phyloP scores from a whole-genome alignment of 2,888 invertebrate species.

The Agrochola lychnidis region DNA sequence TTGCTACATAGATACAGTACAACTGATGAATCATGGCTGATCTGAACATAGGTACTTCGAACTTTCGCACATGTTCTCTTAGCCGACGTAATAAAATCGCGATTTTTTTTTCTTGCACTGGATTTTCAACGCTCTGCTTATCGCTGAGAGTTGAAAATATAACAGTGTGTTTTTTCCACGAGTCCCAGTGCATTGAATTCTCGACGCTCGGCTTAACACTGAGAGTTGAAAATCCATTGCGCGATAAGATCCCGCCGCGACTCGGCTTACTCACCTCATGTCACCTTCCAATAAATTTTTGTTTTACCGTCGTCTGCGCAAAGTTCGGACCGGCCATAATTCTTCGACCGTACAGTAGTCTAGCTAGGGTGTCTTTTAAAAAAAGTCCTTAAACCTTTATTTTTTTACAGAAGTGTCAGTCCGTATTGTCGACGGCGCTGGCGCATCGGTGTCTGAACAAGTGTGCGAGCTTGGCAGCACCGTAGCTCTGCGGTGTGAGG shows the following conservation, averaged over 20 bases:
- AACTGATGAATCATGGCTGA: background rate
- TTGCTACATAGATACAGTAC: background rate
- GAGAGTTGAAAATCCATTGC: too few relatives aligned
- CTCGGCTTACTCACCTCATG: background rate
- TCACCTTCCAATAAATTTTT: background rate
- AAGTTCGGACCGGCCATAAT: background rate
- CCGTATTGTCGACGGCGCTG: conserved; percentile 87
- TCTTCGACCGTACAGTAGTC: background rate
- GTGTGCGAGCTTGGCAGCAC: conserved; percentile 88
- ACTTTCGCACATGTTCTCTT: background rate
- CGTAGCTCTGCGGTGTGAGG: conserved; percentile 86
- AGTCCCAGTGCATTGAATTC: too few relatives aligned
- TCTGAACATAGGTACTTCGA: background rate
- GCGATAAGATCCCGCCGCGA: too few relatives aligned
- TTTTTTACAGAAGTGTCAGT: conserved; percentile 83
- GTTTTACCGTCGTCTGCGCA: background rate
- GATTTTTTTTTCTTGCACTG: too few relatives aligned
- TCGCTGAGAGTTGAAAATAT: too few relatives aligned
- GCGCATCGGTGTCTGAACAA: conserved; percentile 85
- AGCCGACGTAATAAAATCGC: too few relatives aligned
- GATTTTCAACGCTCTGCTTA: too few relatives aligned
- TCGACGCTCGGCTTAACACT: too few relatives aligned
- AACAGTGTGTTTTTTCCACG: too few relatives aligned
- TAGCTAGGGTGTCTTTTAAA: background rate
- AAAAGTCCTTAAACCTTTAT: background rate